Percentiles rank a stretch among this genome's conserved stretches.
Evolutionary conservation across 2,113 vertebrate species (phyloP).

Genomic region (Meles meles): DNA sequence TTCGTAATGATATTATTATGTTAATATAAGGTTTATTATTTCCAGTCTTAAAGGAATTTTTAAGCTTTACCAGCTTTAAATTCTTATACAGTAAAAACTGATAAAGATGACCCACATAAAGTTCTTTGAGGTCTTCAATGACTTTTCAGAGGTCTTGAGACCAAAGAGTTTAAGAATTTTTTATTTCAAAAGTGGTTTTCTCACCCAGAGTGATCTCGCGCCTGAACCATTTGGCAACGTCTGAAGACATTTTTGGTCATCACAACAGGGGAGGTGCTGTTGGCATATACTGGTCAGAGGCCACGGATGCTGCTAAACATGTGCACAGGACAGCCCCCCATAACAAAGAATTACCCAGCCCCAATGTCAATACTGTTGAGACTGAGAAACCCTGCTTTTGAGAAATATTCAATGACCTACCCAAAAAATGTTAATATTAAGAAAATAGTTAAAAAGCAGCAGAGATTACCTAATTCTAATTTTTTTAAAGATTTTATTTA

Average conservation of each 20-base stretch:
- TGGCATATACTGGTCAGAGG: not conserved
- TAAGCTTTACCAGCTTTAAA: slow-evolving; percentile 17
- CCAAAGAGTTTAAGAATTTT: not conserved
- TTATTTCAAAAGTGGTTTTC: not conserved
- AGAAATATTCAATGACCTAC: not conserved
- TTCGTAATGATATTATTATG: not conserved
- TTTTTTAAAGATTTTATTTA: not conserved
- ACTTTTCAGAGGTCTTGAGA: not conserved
- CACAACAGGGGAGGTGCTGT: not conserved
- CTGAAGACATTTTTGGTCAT: not conserved
- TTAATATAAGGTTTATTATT: not conserved
- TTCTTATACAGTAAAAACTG: slow-evolving; percentile 11
- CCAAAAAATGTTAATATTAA: slow-evolving; percentile 26
- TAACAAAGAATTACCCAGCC: not conserved
- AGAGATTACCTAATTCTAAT: not conserved
- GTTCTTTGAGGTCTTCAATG: not conserved
- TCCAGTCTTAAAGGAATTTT: not conserved
- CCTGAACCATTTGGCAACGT: not conserved
- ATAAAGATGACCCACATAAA: not conserved
- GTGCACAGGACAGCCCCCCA: not conserved
- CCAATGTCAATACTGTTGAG: not conserved
- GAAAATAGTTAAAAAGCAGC: not conserved
- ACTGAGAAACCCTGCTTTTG: not conserved
- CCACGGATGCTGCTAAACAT: not conserved
- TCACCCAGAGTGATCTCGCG: not conserved